Percentiles rank a stretch among this genome's conserved stretches.
Conservation (phyloP, 1,140 invertebrate genomes). For the Euura lappo region DNA sequence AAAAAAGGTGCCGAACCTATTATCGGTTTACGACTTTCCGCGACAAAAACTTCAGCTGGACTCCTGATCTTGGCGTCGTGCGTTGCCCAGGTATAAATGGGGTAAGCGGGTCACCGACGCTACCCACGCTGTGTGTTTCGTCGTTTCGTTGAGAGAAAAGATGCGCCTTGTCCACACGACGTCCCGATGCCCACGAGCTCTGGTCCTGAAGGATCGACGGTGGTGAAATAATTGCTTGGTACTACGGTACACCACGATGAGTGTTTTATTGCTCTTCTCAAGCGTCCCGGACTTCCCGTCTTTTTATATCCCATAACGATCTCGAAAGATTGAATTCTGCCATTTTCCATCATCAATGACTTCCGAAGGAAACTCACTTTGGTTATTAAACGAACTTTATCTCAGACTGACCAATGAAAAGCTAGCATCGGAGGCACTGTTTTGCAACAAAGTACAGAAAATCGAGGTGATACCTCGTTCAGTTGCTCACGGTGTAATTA, state of each 20-base stretch:
- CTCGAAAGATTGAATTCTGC: too few species aligned
- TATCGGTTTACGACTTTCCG: neutral
- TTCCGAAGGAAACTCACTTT: too few species aligned
- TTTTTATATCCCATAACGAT: too few species aligned
- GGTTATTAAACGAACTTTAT: neutral
- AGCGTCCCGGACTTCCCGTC: too few species aligned
- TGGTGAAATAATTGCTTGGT: too few species aligned
- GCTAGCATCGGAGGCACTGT: neutral
- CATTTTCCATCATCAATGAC: too few species aligned
- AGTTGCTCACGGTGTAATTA: neutral
- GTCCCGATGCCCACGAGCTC: too few species aligned
- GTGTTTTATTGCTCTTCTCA: too few species aligned
- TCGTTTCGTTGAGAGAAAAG: too few species aligned
- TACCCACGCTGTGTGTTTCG: neutral
- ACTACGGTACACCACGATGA: too few species aligned
- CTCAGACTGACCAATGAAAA: neutral
- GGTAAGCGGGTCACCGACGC: neutral
- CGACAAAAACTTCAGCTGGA: neutral
- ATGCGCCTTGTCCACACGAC: too few species aligned
- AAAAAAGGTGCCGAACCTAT: constrained; percentile 1
- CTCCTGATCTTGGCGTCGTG: neutral
- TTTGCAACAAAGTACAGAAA: neutral
- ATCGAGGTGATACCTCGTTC: neutral
- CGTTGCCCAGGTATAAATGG: neutral
- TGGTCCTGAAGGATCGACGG: too few species aligned